phyloP scores from a whole-genome alignment of 1,140 invertebrate species.

The Nebria ingens region DNA sequence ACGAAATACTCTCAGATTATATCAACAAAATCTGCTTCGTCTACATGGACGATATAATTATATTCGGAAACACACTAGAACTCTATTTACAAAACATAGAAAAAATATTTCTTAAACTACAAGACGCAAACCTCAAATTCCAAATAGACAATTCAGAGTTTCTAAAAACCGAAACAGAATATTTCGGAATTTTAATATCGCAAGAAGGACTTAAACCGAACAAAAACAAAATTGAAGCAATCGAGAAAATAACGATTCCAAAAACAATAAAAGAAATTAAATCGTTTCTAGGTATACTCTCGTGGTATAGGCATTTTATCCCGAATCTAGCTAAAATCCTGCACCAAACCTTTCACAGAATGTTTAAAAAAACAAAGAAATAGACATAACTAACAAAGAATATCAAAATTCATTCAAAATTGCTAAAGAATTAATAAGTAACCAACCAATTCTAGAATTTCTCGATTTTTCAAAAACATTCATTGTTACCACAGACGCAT shows the following conservation, averaged over 20 bases:
- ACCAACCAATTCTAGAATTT: neutral
- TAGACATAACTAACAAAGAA: neutral
- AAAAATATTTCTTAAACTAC: slow-evolving; percentile 20
- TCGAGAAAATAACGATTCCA: neutral
- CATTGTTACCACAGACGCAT: neutral
- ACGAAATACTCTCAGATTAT: slow-evolving; percentile 24
- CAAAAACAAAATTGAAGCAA: neutral
- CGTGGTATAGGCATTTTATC: neutral
- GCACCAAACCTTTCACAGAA: neutral
- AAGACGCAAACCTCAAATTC: slow-evolving; percentile 22
- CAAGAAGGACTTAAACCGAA: neutral
- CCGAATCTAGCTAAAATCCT: neutral
- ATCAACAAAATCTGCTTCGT: slow-evolving; percentile 21
- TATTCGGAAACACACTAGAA: slow-evolving; percentile 19
- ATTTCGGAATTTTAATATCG: neutral
- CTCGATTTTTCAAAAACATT: neutral
- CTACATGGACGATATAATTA: slow-evolving; percentile 32
- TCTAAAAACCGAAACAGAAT: slow-evolving; percentile 16
- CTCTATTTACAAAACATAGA: slow-evolving; percentile 22
- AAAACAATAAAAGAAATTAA: neutral
- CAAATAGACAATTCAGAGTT: slow-evolving; percentile 27
- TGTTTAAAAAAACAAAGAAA: neutral
- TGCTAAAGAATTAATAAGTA: neutral
- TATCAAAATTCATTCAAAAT: neutral
- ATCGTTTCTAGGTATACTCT: neutral